phyloP scores from a whole-genome alignment of 2,888 invertebrate genomes.

The Eupelmus urozonus region DNA sequence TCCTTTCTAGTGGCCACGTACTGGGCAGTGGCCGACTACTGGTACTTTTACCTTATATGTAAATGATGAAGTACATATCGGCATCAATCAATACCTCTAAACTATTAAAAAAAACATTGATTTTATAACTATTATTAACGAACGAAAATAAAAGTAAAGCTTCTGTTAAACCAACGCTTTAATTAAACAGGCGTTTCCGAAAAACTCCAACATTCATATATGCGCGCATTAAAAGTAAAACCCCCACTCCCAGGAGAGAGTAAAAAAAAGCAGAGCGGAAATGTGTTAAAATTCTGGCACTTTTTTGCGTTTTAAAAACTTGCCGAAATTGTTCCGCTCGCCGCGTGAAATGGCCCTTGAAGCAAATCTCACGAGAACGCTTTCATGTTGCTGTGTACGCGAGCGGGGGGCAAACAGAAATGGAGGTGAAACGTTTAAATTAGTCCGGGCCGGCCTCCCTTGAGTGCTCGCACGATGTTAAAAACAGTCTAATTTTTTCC shows the following conservation, averaged over 20 bases:
- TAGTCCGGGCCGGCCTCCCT: conserved; percentile 29
- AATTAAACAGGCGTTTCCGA: conserved; percentile 18
- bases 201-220: no score
- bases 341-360: conserved; percentile 52
- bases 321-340: conserved; percentile 47
- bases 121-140: no score
- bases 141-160: no score
- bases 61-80: no score
- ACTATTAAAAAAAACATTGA: no score
- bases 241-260: no score
- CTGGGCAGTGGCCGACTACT: no score
- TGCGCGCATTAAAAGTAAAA: no score
- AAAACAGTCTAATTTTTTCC: conserved; percentile 11
- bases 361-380: conserved; percentile 50
- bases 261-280: background rate
- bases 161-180: background rate
- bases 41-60: no score
- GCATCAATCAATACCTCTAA: no score
- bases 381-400: background rate
- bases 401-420: conserved; percentile 38
- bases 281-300: background rate
- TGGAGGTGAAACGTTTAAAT: conserved; percentile 51
- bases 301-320: conserved; percentile 14
- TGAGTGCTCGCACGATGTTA: background rate
- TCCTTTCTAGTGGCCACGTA: no score